Evolutionary conservation across 2,113 vertebrate genomes (phyloP).

Genomic region (Azemiops feae): DNA sequence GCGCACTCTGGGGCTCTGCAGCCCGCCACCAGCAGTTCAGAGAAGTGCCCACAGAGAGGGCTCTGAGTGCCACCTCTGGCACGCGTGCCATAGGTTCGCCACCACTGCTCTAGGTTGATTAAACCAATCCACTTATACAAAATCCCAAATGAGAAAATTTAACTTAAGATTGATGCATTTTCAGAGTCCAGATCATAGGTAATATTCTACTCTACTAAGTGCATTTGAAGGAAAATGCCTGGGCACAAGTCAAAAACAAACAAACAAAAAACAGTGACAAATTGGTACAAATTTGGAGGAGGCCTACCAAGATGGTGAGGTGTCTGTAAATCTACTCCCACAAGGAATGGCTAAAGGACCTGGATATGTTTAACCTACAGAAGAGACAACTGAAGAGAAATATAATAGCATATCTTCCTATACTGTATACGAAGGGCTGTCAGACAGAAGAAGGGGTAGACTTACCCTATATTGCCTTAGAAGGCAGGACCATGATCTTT

Average conservation of each 20-base stretch:
- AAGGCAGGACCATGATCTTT: not conserved
- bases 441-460: not conserved
- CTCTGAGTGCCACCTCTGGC: too few species aligned
- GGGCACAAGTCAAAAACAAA: not conserved
- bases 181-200: not conserved
- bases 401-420: not conserved
- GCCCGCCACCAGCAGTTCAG: too few species aligned
- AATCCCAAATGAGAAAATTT: not conserved
- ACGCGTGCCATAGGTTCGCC: too few species aligned
- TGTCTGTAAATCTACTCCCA: not conserved
- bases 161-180: not conserved
- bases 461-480: not conserved
- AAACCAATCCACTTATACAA: not conserved
- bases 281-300: not conserved
- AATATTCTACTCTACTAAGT: not conserved
- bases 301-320: not conserved
- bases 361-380: not conserved
- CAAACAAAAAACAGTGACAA: not conserved
- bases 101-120: not conserved
- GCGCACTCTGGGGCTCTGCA: too few species aligned
- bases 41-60: too few species aligned
- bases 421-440: not conserved
- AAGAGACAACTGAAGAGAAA: not conserved
- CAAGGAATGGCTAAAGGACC: not conserved
- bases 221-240: not conserved